Conservation (phyloP, 2,888 invertebrate species). For the Tipula confusa region DNA sequence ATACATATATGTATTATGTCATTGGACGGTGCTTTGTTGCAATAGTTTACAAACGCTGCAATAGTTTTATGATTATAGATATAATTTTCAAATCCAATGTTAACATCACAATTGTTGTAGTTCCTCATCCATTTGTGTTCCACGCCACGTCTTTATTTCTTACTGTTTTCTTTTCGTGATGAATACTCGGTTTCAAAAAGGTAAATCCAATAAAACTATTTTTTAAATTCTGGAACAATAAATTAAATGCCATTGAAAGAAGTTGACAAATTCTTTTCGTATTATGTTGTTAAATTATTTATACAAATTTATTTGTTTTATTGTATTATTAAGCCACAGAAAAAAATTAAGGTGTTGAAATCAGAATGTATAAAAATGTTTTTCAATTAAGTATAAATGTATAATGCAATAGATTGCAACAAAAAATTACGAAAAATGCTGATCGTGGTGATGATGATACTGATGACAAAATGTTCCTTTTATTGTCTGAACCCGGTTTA, state of each 20-base stretch:
- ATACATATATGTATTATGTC: too few species aligned
- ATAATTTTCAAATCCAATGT: too few species aligned
- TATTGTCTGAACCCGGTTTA: background rate
- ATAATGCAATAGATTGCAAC: background rate
- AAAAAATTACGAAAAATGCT: background rate
- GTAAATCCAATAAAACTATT: background rate
- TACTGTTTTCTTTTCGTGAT: background rate
- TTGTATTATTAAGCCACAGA: background rate
- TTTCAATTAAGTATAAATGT: slow-evolving; percentile 9
- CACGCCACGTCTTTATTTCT: background rate
- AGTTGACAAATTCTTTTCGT: slow-evolving; percentile 5
- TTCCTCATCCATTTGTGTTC: background rate
- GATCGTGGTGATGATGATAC: background rate
- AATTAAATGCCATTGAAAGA: slow-evolving; percentile 4
- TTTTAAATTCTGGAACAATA: slow-evolving; percentile 12
- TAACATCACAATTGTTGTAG: too few species aligned
- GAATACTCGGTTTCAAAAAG: background rate
- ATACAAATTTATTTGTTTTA: background rate
- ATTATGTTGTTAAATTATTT: background rate
- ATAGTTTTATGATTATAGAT: too few species aligned
- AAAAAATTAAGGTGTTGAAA: slow-evolving; percentile 20
- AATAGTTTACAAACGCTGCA: too few species aligned
- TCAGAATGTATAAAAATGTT: background rate
- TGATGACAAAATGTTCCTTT: background rate
- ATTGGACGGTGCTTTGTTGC: too few species aligned